A percentile compares a stretch with the other conserved stretches of the same genome.
Evolutionary conservation across 2,113 vertebrate species (phyloP).

Genomic region (Microcebus lehilahytsara): DNA sequence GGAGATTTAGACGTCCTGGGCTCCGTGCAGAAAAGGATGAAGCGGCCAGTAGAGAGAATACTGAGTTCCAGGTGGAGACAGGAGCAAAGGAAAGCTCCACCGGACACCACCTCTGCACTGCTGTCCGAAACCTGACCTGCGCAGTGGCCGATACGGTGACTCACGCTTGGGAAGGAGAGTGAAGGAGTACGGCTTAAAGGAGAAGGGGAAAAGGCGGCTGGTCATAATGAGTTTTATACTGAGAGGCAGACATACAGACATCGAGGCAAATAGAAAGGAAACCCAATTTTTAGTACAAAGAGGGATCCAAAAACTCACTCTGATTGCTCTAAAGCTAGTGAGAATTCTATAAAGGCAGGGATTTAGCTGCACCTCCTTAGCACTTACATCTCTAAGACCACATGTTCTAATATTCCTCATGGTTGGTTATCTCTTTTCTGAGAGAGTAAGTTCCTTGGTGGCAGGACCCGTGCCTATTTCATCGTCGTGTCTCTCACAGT

Average conservation of each 20-base stretch:
- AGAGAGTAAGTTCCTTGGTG: neutral
- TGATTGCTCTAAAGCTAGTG: neutral
- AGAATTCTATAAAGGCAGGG: neutral
- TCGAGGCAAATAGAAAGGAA: neutral
- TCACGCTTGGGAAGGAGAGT: neutral
- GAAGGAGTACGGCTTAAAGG: neutral
- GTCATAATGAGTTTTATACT: neutral
- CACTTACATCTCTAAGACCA: neutral
- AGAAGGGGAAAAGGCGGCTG: neutral
- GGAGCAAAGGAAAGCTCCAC: neutral
- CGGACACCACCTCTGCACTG: neutral
- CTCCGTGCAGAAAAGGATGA: neutral
- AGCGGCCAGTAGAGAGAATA: neutral
- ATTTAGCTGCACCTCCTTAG: neutral
- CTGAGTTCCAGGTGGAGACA: neutral
- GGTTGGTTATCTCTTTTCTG: neutral
- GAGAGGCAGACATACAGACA: neutral
- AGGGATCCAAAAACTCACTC: neutral
- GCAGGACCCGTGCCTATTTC: neutral
- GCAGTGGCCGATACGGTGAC: neutral
- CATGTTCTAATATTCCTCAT: accelerated
- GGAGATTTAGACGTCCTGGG: neutral
- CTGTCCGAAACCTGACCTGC: neutral
- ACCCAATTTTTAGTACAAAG: neutral
- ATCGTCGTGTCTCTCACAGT: neutral